These are phyloP conservation scores for Drosophila falleni DNA, from an alignment of 2,888 invertebrate species.

Conservation along the genomic window DNA sequence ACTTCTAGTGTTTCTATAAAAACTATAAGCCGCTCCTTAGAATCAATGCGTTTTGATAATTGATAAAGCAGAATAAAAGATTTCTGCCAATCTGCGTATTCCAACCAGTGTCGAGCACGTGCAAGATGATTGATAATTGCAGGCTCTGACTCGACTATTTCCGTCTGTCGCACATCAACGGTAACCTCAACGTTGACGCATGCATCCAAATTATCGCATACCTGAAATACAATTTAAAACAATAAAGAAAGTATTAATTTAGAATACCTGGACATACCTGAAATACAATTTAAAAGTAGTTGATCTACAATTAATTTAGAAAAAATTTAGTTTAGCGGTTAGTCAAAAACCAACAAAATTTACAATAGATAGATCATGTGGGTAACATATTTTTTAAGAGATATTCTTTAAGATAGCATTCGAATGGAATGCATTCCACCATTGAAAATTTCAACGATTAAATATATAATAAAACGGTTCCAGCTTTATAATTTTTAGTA, in stretches of 20 bases:
- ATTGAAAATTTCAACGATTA: too few species aligned
- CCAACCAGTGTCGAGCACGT: constrained; percentile 25
- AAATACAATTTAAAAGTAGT: too few species aligned
- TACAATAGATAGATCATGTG: too few species aligned
- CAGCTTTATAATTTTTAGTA: too few species aligned
- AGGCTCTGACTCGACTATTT: constrained; percentile 22
- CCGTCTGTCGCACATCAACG: constrained; percentile 19
- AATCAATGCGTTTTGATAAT: constrained; percentile 21
- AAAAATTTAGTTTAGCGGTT: too few species aligned
- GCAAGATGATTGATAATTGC: constrained; percentile 22
- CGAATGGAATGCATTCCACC: too few species aligned
- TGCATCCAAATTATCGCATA: constrained; percentile 29
- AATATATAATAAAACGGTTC: too few species aligned
- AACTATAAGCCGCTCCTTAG: constrained; percentile 35
- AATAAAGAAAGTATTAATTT: constrained; percentile 1
- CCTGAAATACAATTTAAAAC: constrained; percentile 6
- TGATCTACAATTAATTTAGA: too few species aligned
- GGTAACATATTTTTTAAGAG: too few species aligned
- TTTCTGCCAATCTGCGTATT: constrained; percentile 49
- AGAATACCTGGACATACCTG: too few species aligned
- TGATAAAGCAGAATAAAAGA: constrained; percentile 36
- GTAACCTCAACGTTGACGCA: constrained; percentile 17
- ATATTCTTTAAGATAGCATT: too few species aligned
- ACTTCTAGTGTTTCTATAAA: constrained; percentile 32
- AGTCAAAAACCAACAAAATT: too few species aligned